phyloP scores from a whole-genome alignment of 2,888 invertebrate genomes.

The Trachelus stipa region DNA sequence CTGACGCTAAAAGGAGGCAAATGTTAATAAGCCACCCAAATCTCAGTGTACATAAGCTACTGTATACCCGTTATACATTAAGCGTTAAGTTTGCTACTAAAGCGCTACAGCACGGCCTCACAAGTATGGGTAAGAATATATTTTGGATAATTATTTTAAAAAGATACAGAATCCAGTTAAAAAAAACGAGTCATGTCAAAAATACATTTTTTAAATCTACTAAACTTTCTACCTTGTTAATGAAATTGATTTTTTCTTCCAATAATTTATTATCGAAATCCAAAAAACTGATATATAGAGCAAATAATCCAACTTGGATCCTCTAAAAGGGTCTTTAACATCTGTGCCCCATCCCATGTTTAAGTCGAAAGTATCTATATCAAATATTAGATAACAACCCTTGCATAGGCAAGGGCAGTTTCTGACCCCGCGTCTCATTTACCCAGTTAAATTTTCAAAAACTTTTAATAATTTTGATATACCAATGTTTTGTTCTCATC shows the following conservation, averaged over 20 bases:
- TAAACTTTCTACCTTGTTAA: too few species aligned
- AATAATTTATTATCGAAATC: too few species aligned
- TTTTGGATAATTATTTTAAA: background rate
- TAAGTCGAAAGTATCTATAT: background rate
- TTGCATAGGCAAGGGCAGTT: background rate
- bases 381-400: background rate
- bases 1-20: slow-evolving; percentile 34
- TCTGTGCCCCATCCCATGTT: background rate
- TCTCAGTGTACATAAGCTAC: slow-evolving; percentile 21
- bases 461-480: background rate
- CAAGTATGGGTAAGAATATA: background rate
- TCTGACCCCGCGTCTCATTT: background rate
- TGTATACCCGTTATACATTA: slow-evolving; percentile 3
- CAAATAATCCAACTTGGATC: too few species aligned
- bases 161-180: background rate
- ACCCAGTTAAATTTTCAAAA: background rate
- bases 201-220: too few species aligned
- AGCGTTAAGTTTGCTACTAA: background rate
- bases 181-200: background rate
- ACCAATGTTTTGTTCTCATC: background rate
- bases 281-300: too few species aligned
- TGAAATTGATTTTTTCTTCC: too few species aligned
- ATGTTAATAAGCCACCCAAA: slow-evolving; percentile 46
- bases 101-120: background rate
- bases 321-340: background rate